Evolutionary conservation across 2,113 vertebrate species (phyloP), one percentile per base, ranked within the genome.

Genomic region (Dermatemys mawii): DNA sequence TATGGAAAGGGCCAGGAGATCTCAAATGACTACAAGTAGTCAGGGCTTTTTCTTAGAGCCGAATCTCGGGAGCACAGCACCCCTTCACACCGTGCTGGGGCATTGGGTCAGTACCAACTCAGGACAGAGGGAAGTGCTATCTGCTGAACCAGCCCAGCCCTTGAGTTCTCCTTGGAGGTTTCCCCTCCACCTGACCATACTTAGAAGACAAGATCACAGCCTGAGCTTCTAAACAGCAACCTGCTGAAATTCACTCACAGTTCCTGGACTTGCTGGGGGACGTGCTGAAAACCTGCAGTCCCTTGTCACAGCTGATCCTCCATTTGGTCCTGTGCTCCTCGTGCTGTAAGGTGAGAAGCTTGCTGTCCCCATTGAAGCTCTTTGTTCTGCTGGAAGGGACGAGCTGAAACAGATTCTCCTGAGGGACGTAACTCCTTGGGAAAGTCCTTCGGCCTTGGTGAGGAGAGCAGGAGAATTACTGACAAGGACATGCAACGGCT

Each of bases 351-450:
- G 98, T 98, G 67, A 96, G 93, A n/a, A 97, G 96, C 75, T 96
- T 97, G 93, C 97, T 98, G 95, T 99, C 99, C 54, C 98, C 99
- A 0, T 98, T 99, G 46, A 98, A 98, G 84, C 99, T 99, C 92
- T 98, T 98, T 2, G 99, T 99, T 81, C 99, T 97, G 95, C 98
- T 99, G 79, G 99, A 98, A 29, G 99, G 98, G 91, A 99, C 98
- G 51, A 99, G 98, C 97, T 99, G 99, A 63, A 99, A 99, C 57
- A 98, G 97, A 94, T 99, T 99, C 96, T 99, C 99, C 92, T 99
- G 99, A 0, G 99, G 99, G 97, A 98, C 98, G 82, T 99, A 99
- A 96, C 99, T 99, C 89, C 99, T 98, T 2, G 99, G 99, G 92
- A 99, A 99, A 10, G 99, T 99, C 93, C 98, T 98, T 9, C 99